phyloP scores from a whole-genome alignment of 1,140 invertebrate species.

The Calosoma granatense region DNA sequence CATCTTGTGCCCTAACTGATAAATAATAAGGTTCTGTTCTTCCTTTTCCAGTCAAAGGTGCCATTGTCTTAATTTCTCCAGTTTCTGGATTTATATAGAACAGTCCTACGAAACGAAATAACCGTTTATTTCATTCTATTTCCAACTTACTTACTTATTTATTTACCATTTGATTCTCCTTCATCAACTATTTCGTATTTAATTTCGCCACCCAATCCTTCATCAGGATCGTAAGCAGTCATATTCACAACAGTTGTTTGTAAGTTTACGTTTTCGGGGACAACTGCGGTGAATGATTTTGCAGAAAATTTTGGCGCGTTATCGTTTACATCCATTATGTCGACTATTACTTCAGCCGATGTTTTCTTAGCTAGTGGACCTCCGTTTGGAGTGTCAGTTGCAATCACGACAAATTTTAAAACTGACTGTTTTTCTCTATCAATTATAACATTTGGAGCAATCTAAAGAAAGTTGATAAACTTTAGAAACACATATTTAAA shows the following conservation, averaged over 20 bases:
- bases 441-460: slow-evolving; percentile 55
- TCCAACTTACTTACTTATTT: slow-evolving; percentile 5
- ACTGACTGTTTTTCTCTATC: slow-evolving; percentile 64
- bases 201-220: slow-evolving; percentile 54
- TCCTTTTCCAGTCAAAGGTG: slow-evolving; percentile 62
- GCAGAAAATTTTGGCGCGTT: slow-evolving; percentile 53
- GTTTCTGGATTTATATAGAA: slow-evolving; percentile 56
- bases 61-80: slow-evolving; percentile 55
- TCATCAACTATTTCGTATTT: slow-evolving; percentile 61
- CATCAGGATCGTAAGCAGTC: slow-evolving; percentile 69
- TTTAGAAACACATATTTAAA: no score
- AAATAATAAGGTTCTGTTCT: slow-evolving; percentile 63
- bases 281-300: slow-evolving; percentile 43
- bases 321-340: slow-evolving; percentile 74
- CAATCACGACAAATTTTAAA: slow-evolving; percentile 57
- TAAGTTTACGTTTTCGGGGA: slow-evolving; percentile 62
- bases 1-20: slow-evolving; percentile 57
- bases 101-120: slow-evolving; percentile 36
- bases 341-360: slow-evolving; percentile 51
- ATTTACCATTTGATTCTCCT: slow-evolving; percentile 54
- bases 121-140: background rate
- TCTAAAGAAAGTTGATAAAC: slow-evolving; percentile 34
- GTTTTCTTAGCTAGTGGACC: slow-evolving; percentile 49
- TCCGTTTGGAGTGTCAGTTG: slow-evolving; percentile 57
- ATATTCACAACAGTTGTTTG: slow-evolving; percentile 59